phyloP scores from a whole-genome alignment of 2,888 invertebrate species.

The Apotomis turbidana region DNA sequence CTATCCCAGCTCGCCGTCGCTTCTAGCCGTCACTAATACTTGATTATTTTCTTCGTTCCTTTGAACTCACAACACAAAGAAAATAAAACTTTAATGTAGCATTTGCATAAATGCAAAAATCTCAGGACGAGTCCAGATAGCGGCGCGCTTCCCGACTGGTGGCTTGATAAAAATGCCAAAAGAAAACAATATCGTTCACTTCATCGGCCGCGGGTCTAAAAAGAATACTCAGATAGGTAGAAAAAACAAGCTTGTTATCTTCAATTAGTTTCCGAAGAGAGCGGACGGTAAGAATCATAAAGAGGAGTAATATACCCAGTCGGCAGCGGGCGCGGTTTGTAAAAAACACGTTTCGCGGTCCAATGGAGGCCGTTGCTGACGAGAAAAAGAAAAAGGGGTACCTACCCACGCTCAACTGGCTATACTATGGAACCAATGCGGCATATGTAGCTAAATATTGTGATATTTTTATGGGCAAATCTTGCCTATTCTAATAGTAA shows the following conservation, averaged over 20 bases:
- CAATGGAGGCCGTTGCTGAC: slow-evolving; percentile 49
- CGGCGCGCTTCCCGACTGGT: slow-evolving; percentile 46
- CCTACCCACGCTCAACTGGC: slow-evolving; percentile 53
- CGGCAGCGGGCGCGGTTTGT: slow-evolving; percentile 53
- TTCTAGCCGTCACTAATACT: slow-evolving; percentile 34
- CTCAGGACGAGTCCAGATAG: slow-evolving; percentile 45
- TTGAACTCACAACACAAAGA: slow-evolving; percentile 24
- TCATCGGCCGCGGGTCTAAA: slow-evolving; percentile 62
- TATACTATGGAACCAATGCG: slow-evolving; percentile 9
- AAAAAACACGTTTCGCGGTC: slow-evolving; percentile 59
- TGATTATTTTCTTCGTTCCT: slow-evolving; percentile 28
- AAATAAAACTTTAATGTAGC: slow-evolving; percentile 37
- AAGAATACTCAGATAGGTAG: slow-evolving; percentile 60
- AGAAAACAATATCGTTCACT: slow-evolving; percentile 66
- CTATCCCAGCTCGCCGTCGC: slow-evolving; percentile 34
- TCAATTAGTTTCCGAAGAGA: slow-evolving; percentile 75
- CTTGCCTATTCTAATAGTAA: too few species aligned
- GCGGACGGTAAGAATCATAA: slow-evolving; percentile 68
- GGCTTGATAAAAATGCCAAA: slow-evolving; percentile 56
- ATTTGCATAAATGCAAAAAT: slow-evolving; percentile 47
- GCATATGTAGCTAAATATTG: slow-evolving; percentile 6
- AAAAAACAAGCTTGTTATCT: slow-evolving; percentile 78
- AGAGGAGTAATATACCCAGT: slow-evolving; percentile 61
- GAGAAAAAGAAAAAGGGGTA: slow-evolving; percentile 60
- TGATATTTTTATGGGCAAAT: not conserved